phyloP scores from a whole-genome alignment of 2,797 vertebrate species.

The Champsocephalus gunnari region DNA sequence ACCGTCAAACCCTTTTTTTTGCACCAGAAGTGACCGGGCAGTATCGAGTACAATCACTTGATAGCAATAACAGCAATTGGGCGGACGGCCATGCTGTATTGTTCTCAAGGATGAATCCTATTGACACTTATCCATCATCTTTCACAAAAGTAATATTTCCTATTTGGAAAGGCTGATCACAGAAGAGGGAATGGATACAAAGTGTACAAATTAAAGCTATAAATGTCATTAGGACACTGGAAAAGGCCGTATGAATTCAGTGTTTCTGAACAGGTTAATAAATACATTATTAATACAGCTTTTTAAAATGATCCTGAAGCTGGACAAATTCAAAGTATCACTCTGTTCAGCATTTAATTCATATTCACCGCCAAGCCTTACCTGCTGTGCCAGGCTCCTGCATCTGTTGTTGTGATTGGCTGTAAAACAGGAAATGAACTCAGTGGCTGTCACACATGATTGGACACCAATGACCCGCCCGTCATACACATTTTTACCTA shows the following conservation, averaged over 20 bases:
- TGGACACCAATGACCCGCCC: constrained; percentile 20
- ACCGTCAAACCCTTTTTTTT: too few species aligned
- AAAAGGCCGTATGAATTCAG: background rate
- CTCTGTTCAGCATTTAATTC: background rate
- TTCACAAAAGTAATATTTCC: too few species aligned
- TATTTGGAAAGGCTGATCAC: too few species aligned
- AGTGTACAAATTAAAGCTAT: constrained; percentile 2
- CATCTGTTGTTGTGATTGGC: constrained; percentile 38
- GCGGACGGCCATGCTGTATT: background rate
- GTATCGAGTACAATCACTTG: too few species aligned
- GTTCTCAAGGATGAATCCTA: background rate
- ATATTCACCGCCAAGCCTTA: constrained; percentile 7
- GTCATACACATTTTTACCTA: constrained; percentile 28
- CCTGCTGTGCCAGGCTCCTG: background rate
- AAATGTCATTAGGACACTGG: background rate
- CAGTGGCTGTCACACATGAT: constrained; percentile 24
- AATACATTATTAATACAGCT: constrained; percentile 8
- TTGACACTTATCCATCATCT: background rate
- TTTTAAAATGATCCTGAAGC: background rate
- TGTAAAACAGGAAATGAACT: constrained; percentile 49
- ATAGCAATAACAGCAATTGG: background rate
- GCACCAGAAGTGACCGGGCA: too few species aligned
- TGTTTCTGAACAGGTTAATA: constrained; percentile 1
- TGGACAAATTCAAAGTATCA: background rate
- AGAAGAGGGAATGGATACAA: background rate